A percentile compares a stretch with the other conserved stretches of the same genome.
Evolutionary conservation across 2,797 vertebrate species (phyloP).

Genomic region (Amazonetta brasiliensis): DNA sequence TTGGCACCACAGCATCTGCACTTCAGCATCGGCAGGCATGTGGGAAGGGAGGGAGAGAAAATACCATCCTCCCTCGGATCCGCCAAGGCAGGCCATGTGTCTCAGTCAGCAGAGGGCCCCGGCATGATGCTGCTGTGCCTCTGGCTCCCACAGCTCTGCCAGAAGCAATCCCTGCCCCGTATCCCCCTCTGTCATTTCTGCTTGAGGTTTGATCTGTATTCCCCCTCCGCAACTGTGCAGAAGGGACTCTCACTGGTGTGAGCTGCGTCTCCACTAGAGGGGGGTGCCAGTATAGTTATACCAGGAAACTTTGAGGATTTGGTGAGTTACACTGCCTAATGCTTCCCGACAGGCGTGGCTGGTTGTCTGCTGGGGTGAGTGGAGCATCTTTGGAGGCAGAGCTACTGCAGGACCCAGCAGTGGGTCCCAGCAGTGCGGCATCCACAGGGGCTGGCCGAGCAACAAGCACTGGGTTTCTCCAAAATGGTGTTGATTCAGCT

Average conservation of each 20-base stretch:
- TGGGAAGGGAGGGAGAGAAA: background rate
- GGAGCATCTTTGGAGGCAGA: background rate
- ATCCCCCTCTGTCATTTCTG: background rate
- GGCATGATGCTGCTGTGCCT: rapidly evolving
- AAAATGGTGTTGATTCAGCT: background rate
- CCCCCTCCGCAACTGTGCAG: background rate
- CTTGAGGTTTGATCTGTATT: background rate
- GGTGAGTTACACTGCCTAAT: background rate
- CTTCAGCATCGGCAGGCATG: background rate
- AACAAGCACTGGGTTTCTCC: background rate
- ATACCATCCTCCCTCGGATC: background rate
- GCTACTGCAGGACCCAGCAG: background rate
- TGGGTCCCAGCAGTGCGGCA: background rate
- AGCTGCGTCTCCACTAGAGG: constrained; percentile 27
- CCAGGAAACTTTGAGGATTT: background rate
- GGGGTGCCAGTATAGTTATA: background rate
- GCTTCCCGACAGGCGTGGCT: background rate
- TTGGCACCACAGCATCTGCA: rapidly evolving
- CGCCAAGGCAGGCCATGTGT: background rate
- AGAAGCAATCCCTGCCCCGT: rapidly evolving
- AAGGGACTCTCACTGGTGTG: background rate
- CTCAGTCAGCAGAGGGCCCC: rapidly evolving
- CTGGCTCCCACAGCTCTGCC: background rate
- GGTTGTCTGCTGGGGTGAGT: background rate
- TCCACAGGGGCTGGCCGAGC: rapidly evolving